Conservation (phyloP, 2,797 vertebrate genomes). For the Rhabdophis nuchalis region DNA sequence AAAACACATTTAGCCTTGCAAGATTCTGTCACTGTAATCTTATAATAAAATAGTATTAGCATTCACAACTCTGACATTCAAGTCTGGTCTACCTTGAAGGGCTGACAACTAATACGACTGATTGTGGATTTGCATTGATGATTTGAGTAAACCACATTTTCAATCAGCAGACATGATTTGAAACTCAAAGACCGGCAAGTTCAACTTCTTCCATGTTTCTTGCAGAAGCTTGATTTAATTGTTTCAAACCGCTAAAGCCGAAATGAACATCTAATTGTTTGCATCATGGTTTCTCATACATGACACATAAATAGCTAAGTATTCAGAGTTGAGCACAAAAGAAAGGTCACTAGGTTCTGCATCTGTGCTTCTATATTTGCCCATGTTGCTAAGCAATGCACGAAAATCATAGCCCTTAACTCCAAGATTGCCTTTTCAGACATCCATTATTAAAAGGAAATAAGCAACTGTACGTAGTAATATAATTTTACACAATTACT, state of each 20-base stretch:
- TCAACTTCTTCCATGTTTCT: background rate
- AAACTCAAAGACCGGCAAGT: background rate
- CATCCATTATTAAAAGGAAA: constrained; percentile 63
- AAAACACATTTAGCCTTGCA: background rate
- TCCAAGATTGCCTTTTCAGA: constrained; percentile 56
- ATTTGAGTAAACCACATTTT: background rate
- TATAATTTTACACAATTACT: constrained; percentile 28
- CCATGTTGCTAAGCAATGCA: constrained; percentile 70
- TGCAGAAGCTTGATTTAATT: background rate
- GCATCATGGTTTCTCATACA: constrained; percentile 28
- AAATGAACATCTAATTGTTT: background rate
- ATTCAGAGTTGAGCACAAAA: constrained; percentile 45
- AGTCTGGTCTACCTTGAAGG: background rate
- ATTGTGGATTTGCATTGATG: background rate
- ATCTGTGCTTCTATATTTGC: constrained; percentile 70
- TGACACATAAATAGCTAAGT: constrained; percentile 46
- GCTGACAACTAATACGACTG: background rate
- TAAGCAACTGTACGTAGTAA: constrained; percentile 36
- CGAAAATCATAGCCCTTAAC: constrained; percentile 60
- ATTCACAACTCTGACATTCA: background rate
- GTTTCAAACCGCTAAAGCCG: background rate
- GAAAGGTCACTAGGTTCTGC: constrained; percentile 68
- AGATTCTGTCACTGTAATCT: background rate
- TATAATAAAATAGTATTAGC: background rate
- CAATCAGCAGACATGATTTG: background rate